These are phyloP conservation scores for Eurois occulta DNA, from an alignment of 2,888 invertebrate species.

Conservation along the genomic window DNA sequence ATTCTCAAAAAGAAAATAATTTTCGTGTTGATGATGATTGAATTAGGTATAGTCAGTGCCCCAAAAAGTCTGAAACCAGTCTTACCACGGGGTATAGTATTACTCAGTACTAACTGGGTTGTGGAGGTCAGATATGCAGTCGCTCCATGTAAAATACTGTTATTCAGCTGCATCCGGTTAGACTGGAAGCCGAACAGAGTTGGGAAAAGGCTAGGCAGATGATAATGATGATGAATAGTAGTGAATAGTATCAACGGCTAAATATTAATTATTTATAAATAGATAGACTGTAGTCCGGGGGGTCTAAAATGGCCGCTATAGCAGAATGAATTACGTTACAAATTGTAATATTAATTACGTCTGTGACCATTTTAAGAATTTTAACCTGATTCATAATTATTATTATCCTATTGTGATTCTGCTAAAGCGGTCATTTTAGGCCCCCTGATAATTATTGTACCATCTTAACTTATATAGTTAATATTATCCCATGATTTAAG, in stretches of 20 bases:
- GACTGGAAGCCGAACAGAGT: too few species aligned
- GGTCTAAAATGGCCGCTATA: not conserved
- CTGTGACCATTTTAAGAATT: not conserved
- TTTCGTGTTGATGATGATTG: constrained; percentile 26
- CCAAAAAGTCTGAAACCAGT: too few species aligned
- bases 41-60: too few species aligned
- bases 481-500: not conserved
- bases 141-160: too few species aligned
- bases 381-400: not conserved
- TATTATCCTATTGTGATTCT: not conserved
- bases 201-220: too few species aligned
- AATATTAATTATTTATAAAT: constrained; percentile 6
- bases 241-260: constrained; percentile 5
- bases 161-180: too few species aligned
- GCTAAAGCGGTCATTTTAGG: not conserved
- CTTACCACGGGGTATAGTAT: too few species aligned
- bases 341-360: too few species aligned
- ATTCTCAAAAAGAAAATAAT: constrained; percentile 24
- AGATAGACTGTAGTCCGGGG: not conserved
- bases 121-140: too few species aligned
- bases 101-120: too few species aligned
- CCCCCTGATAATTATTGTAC: not conserved
- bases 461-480: not conserved
- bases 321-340: too few species aligned
- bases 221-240: too few species aligned